A percentile compares a stretch with the other conserved stretches of the same genome.
These are phyloP conservation scores for Mycteria americana DNA, from an alignment of 2,797 vertebrate species.

Conservation along the genomic window DNA sequence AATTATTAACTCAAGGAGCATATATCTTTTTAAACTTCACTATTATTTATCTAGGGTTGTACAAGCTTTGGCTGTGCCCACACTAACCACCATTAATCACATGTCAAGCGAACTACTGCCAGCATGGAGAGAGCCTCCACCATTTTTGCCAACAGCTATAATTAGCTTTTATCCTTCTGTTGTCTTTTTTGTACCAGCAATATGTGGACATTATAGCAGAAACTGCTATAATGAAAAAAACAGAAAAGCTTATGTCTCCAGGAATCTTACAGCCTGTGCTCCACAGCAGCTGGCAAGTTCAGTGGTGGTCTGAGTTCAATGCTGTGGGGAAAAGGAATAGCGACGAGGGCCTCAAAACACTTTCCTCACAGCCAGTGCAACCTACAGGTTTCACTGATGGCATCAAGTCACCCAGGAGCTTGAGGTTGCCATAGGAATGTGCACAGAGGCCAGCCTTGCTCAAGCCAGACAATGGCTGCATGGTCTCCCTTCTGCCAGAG, in stretches of 20 bases:
- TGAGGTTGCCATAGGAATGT: background rate
- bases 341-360: background rate
- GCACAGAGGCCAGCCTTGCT: background rate
- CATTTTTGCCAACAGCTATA: slow-evolving; percentile 15
- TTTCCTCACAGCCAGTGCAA: background rate
- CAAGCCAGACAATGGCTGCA: background rate
- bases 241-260: background rate
- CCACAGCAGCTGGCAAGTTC: background rate
- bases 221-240: background rate
- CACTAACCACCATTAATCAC: background rate
- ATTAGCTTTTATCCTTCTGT: slow-evolving; percentile 29
- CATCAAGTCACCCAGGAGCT: background rate
- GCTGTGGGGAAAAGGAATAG: background rate
- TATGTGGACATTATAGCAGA: background rate
- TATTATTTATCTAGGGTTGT: slow-evolving; percentile 63
- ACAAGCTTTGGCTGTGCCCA: slow-evolving; percentile 12
- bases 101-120: slow-evolving; percentile 20
- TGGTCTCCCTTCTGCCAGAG: background rate
- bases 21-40: slow-evolving; percentile 60
- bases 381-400: background rate
- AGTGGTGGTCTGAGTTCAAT: background rate
- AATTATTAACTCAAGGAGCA: slow-evolving; percentile 71
- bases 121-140: background rate
- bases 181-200: background rate
- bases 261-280: background rate